These are phyloP conservation scores for Danaus melanippus DNA, from an alignment of 1,140 invertebrate species.

Conservation along the genomic window DNA sequence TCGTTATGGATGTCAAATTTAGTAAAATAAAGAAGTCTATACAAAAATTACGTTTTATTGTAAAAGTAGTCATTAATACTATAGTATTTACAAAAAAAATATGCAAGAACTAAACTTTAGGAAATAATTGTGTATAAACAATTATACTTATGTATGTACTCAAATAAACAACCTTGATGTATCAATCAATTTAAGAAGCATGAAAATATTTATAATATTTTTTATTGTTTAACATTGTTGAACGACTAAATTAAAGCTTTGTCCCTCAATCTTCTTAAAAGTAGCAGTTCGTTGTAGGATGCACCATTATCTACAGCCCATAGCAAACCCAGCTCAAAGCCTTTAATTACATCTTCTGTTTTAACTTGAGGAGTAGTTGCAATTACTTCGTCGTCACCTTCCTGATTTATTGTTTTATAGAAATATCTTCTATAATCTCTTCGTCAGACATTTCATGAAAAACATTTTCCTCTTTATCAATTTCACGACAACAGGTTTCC, in stretches of 20 bases:
- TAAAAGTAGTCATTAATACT: no score
- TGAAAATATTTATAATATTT: constrained; percentile 30
- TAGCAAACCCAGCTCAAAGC: constrained; percentile 42
- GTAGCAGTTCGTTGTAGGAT: constrained; percentile 41
- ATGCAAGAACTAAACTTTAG: no score
- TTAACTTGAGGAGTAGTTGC: constrained; percentile 31
- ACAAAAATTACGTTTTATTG: no score
- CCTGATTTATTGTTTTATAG: constrained; percentile 27
- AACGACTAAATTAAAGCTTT: constrained; percentile 36
- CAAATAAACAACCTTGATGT: no score
- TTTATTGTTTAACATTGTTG: constrained; percentile 34
- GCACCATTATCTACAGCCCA: constrained; percentile 44
- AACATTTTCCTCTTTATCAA: constrained; percentile 29
- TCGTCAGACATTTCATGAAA: constrained; percentile 30
- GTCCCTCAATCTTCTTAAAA: constrained; percentile 45
- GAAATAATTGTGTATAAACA: no score
- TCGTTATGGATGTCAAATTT: no score
- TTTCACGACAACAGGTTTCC: constrained; percentile 26
- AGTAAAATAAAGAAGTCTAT: no score
- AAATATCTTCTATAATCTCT: constrained; percentile 31
- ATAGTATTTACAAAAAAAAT: no score
- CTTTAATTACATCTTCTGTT: constrained; percentile 32
- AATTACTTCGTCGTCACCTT: constrained; percentile 34
- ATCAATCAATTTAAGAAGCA: no score
- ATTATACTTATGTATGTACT: no score